Base-by-base conservation (phyloP, 1,140 invertebrate species). In the Meloidogyne floridensis region DNA sequence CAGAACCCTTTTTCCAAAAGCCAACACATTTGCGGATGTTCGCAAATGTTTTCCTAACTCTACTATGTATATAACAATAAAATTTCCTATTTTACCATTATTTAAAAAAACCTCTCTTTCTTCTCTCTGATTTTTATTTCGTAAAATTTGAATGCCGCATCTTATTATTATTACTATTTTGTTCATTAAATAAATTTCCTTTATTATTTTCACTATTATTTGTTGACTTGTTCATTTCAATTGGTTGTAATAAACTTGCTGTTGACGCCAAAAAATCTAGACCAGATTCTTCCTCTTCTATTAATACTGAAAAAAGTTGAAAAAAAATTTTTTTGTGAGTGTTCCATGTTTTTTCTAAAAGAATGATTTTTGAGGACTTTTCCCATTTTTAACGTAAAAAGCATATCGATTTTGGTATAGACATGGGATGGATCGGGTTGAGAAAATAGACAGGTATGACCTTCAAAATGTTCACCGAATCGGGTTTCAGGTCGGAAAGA, bases 231-330 rank as follows among this genome's bases (percentile, higher is more conserved):
- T 69, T 47, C 32, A 70, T 32, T 53, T 83, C 73, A 10, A 77
- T 65, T 7, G 83, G 73, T 32, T 53, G 43, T 53, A 81, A 80
- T 32, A 81, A 56, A 72, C 80, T 81, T 53, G 80, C 80, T 43
- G 80, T 81, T n/a, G 79, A 82, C 13, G 80, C 80, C 79, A 81
- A 79, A 81, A 81, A 81, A 7, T 81, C 80, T 15, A 81, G 53
- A 51, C 80, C 80, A 13, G 80, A 80, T 20, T 43, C 65, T 69
- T 71, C 32, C 32, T 32, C 77, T 13, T 42, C 59, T 18, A 72
- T 69, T 56, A 73, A 13, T 47, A 75, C 18, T 65, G 15, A 65
- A 65, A 65, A n/a, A n/a, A 9, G 54, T 65, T n/a, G n/a, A 65
- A n/a, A 65, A 65, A 65, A 65, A 65, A 47, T 47, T 32, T 32